Evolutionary conservation across 2,797 vertebrate species (phyloP), one percentile per base, ranked within the genome.

Genomic region (Malurus leucopterus): DNA sequence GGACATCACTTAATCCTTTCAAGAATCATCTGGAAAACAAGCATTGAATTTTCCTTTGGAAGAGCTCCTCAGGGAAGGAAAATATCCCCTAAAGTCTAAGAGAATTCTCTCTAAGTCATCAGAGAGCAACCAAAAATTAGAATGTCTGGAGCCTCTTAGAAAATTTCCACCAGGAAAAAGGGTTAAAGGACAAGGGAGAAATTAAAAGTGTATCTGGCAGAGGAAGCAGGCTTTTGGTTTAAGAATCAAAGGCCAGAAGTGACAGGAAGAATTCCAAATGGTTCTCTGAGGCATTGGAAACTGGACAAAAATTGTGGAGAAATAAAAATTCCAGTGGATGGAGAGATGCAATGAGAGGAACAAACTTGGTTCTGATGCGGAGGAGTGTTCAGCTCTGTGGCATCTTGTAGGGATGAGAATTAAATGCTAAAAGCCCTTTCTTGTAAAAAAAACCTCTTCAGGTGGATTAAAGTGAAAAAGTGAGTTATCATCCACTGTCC

Each of bases 41-140:
- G 40, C 30, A 62, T 17, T 34, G 89, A 78, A 54, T 34, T 86
- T 59, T 55, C 46, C 43, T 81, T 71, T 75, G 54, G 41, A 84
- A 88, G 29, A 78, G 22, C 41, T 88, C 74, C 78, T 58, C 59
- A 69, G 68, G 49, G 47, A 78, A 69, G 55, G 63, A 75, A 89
- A 91, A 44, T 0, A 6, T n/a, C 61, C 59, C 34, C 88, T 63
- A 7, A 51, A 78, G 70, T 21, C 36, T 58, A 1, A 86, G 34
- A 5, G 26, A 44, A 17, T 43, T 88, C 62, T 78, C 36, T 63
- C 11, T 27, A 77, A 86, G 57, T 24, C 57, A 69, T 14, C 27
- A 64, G 26, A 38, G 8, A 80, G n/a, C 14, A 68, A 29, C 57
- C 50, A 64, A 43, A 38, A 36, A 30, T 9, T 11, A 14, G 12